These are phyloP conservation scores for Branchinecta lindahli DNA, from an alignment of 1,140 invertebrate species.

Conservation along the genomic window DNA sequence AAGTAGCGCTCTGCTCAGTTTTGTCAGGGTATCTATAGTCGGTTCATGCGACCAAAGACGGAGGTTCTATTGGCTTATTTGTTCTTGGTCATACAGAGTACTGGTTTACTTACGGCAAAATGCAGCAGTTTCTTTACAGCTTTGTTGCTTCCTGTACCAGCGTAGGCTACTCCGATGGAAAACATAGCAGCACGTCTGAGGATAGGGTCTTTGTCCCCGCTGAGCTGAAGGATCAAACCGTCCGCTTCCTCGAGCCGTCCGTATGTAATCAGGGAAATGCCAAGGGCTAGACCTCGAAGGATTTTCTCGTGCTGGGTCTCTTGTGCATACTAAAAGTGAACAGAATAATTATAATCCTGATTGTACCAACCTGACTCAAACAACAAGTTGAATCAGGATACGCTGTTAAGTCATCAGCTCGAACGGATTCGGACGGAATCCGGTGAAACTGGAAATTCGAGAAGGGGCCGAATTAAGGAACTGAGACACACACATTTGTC, in stretches of 20 bases:
- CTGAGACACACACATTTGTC: too few relatives aligned
- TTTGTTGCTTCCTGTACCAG: conserved; percentile 91
- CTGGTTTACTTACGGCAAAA: conserved; percentile 57
- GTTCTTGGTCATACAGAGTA: too few relatives aligned
- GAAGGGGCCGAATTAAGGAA: too few relatives aligned
- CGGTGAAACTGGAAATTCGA: too few relatives aligned
- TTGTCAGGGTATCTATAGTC: too few relatives aligned
- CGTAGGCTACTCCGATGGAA: conserved; percentile 95
- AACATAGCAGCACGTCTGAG: conserved; percentile 87
- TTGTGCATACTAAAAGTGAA: conserved; percentile 45
- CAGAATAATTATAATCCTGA: conserved; percentile 4
- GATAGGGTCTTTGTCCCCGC: conserved; percentile 71
- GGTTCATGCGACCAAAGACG: too few relatives aligned
- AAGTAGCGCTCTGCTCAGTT: too few relatives aligned
- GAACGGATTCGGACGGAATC: too few relatives aligned
- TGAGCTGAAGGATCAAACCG: conserved; percentile 70
- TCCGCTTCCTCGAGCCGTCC: conserved; percentile 91
- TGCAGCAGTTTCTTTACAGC: conserved; percentile 88
- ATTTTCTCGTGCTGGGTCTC: conserved; percentile 99
- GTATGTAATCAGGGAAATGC: conserved; percentile 93
- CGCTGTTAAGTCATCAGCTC: too few relatives aligned
- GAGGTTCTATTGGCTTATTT: too few relatives aligned
- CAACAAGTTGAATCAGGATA: too few relatives aligned
- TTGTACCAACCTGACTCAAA: too few relatives aligned
- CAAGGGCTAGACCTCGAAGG: conserved; percentile 79